Evolutionary conservation across 2,113 vertebrate species (phyloP), one percentile per base, ranked within the genome.

Genomic region (Ceyx margarethae): DNA sequence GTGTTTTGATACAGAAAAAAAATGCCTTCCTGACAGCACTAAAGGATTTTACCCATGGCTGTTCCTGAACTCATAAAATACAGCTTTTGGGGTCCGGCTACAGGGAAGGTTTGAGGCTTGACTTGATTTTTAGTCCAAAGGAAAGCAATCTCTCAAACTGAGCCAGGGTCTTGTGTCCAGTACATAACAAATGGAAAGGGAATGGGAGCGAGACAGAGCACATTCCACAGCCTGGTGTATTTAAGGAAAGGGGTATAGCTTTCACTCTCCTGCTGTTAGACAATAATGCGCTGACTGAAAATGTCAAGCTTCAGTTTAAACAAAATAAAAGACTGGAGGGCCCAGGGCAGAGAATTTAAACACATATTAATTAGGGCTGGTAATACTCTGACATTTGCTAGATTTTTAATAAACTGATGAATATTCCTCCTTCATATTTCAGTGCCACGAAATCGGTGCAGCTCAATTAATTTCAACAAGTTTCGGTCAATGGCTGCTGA

Each of bases 251-350:
- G 87, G 87, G 94, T 95, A 94, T 94, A 88, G 89, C 92, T 96
- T 97, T 97, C 95, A 90, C 91, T 94, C 90, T 96, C 95, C 93
- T 0, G 82, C 92, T 96, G 96, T 96, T 96, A 97, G 95, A 97
- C 95, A 96, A 97, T 97, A 97, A 96, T 81, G 95, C 91, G 95
- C 89, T 96, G 96, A 97, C 95, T 97, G 96, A 97, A 97, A 96
- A 95, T 91, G 95, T 97, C 96, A 97, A 95, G 95, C 89, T 97
- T 95, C 89, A 95, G 86, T 95, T 97, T 96, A 97, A 97, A 96
- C 94, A 95, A 96, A 97, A 97, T 95, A 97, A 90, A 92, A 91
- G 93, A 90, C 91, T 95, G 51, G 87, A 96, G 91, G 89, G 91
- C 81, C 71, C 67, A 77, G 74, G 75, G 90, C 81, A 94, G 91